phyloP scores from a whole-genome alignment of 2,797 vertebrate species.

The Adelosebastes latens region DNA sequence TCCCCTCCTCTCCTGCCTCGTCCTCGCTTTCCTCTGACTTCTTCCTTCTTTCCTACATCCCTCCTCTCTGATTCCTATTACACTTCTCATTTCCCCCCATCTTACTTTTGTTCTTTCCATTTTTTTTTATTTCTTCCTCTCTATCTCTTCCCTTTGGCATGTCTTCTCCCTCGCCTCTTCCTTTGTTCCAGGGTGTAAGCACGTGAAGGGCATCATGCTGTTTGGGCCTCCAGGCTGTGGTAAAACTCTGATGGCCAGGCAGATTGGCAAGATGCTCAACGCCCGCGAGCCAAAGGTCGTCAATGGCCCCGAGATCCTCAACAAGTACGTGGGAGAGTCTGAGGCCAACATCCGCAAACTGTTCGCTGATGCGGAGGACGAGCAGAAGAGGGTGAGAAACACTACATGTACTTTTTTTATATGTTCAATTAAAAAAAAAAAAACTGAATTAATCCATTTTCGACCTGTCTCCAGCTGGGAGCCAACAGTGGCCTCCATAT shows the following conservation, averaged over 20 bases:
- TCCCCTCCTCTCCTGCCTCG: neutral
- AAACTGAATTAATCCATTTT: neutral
- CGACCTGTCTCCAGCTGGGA: slow-evolving; percentile 84
- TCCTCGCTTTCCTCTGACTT: too few species aligned
- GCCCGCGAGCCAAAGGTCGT: slow-evolving; percentile 97
- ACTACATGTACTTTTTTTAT: neutral
- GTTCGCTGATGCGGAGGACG: slow-evolving; percentile 97
- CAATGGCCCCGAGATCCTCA: slow-evolving; percentile 97
- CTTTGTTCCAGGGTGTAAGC: slow-evolving; percentile 90
- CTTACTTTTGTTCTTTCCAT: neutral
- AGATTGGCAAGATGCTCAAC: slow-evolving; percentile 99
- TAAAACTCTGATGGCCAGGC: slow-evolving; percentile 97
- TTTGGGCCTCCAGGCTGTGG: slow-evolving; percentile 97
- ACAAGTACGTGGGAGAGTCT: slow-evolving; percentile 97
- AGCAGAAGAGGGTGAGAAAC: slow-evolving; percentile 92
- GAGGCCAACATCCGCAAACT: slow-evolving; percentile 98
- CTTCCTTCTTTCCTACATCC: neutral
- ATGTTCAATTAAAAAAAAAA: neutral
- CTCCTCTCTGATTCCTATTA: neutral
- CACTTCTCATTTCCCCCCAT: neutral
- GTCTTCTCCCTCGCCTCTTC: too few species aligned
- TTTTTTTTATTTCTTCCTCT: neutral
- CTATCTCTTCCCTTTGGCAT: neutral
- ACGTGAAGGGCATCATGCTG: slow-evolving; percentile 96
- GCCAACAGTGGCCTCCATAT: slow-evolving; percentile 98